These are phyloP conservation scores for Forbesichthys agassizii DNA, from an alignment of 2,113 vertebrate species.

Conservation along the genomic window DNA sequence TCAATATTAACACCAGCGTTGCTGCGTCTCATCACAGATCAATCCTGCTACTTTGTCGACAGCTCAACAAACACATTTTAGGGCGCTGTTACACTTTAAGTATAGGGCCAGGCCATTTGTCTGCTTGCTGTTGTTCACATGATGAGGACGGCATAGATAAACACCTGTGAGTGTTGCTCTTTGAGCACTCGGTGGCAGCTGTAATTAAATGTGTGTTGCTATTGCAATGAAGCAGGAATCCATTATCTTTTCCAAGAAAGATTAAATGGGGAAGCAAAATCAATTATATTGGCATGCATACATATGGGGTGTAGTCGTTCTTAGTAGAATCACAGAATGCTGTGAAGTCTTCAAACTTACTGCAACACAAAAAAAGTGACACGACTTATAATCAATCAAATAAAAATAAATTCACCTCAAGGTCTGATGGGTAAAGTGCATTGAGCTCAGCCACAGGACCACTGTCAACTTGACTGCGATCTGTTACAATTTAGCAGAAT, in stretches of 20 bases:
- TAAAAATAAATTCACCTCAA: neutral
- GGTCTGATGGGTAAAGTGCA: neutral
- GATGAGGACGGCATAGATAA: conserved; percentile 14
- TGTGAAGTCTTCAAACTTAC: conserved; percentile 32
- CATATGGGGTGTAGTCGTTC: conserved; percentile 40
- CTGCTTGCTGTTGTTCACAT: neutral
- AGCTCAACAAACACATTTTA: no score
- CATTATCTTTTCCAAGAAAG: conserved; percentile 40
- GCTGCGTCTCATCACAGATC: no score
- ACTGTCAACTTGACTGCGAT: neutral
- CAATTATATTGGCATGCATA: conserved; percentile 46
- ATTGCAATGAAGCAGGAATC: conserved; percentile 37
- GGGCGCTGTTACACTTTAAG: no score
- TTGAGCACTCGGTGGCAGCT: conserved; percentile 10
- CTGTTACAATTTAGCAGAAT: no score
- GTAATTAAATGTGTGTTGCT: conserved; percentile 48
- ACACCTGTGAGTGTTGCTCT: conserved; percentile 5
- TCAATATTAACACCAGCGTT: no score
- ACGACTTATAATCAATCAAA: conserved; percentile 9
- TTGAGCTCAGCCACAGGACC: neutral
- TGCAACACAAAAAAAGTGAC: conserved; percentile 8
- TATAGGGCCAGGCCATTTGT: no score
- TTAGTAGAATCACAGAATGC: conserved; percentile 25
- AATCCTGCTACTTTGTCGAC: no score
- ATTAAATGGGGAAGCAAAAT: conserved; percentile 46